Conservation (phyloP, 37 sponge, comb jelly and placozoan genomes). For the Ephydatia muelleri region DNA sequence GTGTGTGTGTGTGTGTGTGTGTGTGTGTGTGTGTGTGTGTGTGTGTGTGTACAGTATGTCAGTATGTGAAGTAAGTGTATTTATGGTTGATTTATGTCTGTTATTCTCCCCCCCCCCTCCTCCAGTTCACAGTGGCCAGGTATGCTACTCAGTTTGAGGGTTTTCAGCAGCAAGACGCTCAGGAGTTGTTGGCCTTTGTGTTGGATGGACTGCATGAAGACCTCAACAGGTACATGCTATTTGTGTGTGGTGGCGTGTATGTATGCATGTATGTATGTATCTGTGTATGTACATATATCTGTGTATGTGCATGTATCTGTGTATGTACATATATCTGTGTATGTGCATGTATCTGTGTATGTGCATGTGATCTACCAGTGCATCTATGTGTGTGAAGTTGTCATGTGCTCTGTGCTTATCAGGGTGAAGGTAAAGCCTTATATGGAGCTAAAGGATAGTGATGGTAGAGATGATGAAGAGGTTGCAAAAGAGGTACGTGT, state of each 20-base stretch:
- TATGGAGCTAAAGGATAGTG: constrained; percentile 88
- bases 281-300: not conserved
- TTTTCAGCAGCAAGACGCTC: constrained; percentile 98
- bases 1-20: too few species aligned
- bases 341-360: not conserved
- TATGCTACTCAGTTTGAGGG: constrained; percentile 93
- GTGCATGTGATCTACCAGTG: not conserved
- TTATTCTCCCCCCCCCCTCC: not conserved
- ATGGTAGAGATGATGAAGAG: constrained; percentile 82
- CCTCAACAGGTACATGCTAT: constrained; percentile 80
- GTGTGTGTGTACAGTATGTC: too few species aligned
- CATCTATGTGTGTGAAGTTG: not conserved
- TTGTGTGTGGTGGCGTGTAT: not conserved
- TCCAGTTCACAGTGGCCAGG: constrained; percentile 82
- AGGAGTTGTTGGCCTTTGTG: constrained; percentile 93
- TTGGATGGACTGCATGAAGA: constrained; percentile 99
- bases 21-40: too few species aligned
- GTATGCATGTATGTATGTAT: not conserved
- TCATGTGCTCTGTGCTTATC: not conserved
- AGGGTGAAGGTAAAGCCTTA: constrained; percentile 94
- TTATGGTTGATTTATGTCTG: too few species aligned
- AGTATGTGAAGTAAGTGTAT: too few species aligned
- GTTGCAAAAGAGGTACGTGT: constrained; percentile 85
- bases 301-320: not conserved
- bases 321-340: not conserved